Percentiles rank a stretch among this genome's conserved stretches.
phyloP scores from a whole-genome alignment of 2,797 vertebrate genomes.

The Pempheris klunzingeri region DNA sequence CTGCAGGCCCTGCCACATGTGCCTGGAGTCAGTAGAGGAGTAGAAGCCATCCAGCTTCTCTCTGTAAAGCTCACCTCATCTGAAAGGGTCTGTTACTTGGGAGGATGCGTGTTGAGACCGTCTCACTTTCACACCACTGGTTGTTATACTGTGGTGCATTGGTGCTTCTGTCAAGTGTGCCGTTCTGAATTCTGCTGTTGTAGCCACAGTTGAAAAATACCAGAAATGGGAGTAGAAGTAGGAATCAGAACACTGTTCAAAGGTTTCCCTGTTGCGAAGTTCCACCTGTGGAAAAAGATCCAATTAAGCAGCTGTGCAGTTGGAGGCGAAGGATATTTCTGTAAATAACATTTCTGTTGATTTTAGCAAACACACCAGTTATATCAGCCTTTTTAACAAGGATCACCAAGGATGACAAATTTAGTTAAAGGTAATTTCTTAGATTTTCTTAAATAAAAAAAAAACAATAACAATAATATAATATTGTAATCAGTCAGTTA shows the following conservation, averaged over 20 bases:
- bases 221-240: fast-evolving
- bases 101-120: background rate
- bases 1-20: no score
- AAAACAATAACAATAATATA: no score
- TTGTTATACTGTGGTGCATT: fast-evolving
- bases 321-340: background rate
- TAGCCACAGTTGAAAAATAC: conserved; percentile 38
- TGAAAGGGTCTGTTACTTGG: conserved; percentile 56
- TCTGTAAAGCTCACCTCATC: conserved; percentile 41
- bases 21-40: no score
- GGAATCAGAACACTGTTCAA: fast-evolving
- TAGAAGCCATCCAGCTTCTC: no score
- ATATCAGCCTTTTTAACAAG: background rate
- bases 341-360: background rate
- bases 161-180: background rate
- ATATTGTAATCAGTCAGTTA: background rate
- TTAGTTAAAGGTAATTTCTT: background rate
- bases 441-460: background rate
- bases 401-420: background rate
- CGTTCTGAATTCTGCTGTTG: fast-evolving
- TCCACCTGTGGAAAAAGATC: conserved; percentile 50
- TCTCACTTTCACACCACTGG: conserved; percentile 61
- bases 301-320: background rate
- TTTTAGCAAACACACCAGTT: background rate
- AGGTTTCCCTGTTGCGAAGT: conserved; percentile 44